These are phyloP conservation scores for Dastarcus helophoroides DNA, from an alignment of 2,888 invertebrate genomes.

Conservation along the genomic window DNA sequence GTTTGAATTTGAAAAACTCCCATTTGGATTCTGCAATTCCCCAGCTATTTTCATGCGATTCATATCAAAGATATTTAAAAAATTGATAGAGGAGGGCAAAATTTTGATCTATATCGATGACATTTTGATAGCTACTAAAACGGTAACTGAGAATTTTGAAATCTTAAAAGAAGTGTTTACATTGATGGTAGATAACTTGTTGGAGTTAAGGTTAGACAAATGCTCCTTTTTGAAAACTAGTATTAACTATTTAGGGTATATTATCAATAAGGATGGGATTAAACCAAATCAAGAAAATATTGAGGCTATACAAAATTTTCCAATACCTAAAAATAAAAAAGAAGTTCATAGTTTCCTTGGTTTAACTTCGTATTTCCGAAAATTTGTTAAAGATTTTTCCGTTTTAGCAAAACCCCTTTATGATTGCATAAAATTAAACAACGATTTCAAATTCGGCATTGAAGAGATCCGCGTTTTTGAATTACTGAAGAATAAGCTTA, in stretches of 20 bases:
- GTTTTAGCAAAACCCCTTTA: slow-evolving; percentile 18
- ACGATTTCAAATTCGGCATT: slow-evolving; percentile 17
- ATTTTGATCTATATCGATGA: too few species aligned
- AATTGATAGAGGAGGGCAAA: too few species aligned
- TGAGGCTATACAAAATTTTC: slow-evolving; percentile 14
- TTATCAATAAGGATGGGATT: slow-evolving; percentile 15
- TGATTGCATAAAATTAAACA: slow-evolving; percentile 17
- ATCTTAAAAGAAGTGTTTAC: too few species aligned
- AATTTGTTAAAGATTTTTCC: slow-evolving; percentile 19
- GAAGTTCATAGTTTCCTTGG: slow-evolving; percentile 21
- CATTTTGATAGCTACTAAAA: too few species aligned
- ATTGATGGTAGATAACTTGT: too few species aligned
- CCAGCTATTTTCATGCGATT: too few species aligned
- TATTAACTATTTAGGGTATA: slow-evolving; percentile 20
- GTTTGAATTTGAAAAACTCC: too few species aligned
- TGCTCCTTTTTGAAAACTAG: slow-evolving; percentile 15
- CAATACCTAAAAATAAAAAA: slow-evolving; percentile 15
- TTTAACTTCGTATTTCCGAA: slow-evolving; percentile 21
- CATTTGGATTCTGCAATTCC: too few species aligned
- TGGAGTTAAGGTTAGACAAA: slow-evolving; percentile 14
- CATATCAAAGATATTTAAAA: too few species aligned
- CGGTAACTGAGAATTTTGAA: too few species aligned
- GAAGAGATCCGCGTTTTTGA: slow-evolving; percentile 17
- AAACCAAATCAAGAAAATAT: slow-evolving; percentile 11
- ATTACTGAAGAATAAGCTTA: slow-evolving; percentile 15